Evolutionary conservation across 2,888 invertebrate species (phyloP), one percentile per base, ranked within the genome.

Genomic region (Dolomedes plantarius): DNA sequence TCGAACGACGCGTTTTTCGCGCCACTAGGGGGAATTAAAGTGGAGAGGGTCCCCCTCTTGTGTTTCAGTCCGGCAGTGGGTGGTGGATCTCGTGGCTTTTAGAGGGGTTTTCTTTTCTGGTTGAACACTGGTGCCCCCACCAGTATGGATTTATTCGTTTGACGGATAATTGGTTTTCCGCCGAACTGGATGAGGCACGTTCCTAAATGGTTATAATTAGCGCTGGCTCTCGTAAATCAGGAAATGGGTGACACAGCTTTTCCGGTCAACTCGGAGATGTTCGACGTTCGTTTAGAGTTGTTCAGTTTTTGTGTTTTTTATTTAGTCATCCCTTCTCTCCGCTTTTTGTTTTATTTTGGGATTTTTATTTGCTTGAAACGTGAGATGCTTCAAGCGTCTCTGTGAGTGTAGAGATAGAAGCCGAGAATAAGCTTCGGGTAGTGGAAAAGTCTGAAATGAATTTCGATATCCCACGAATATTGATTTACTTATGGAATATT

Each of bases 61-160:
- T 56, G 56, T 56, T 23, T 56, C 16, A 56, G 56, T 56, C 56
- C 2, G 23, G 56, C 23, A 56, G 56, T 56, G 11, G 56, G 23
- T 46, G 41, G 41, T 56, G 56, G 7, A 16, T 7, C 5, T 23
- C 41, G 23, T 19, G 7, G 56, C 23, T 56, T 56, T 65, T 31
- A 65, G n/a, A 65, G 31, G 5, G 1, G 29, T n/a, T n/a, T n/a
- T n/a, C n/a, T n/a, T n/a, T n/a, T n/a, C n/a, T n/a, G n/a, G n/a
- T n/a, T n/a, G n/a, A n/a, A 31, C n/a, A 16, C 9, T 29, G n/a
- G 9, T 9, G 29, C 1, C 56, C 23, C 23, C 50, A n/a, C 64
- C 71, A 71, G 71, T 78, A 62, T 71, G 71, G 71, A 78, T 78
- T 78, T 78, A 76, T 68, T 68, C 31, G 56, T 76, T 46, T 65